Evolutionary conservation across 2,113 vertebrate species (phyloP).

Genomic region (Cebidichthys violaceus): DNA sequence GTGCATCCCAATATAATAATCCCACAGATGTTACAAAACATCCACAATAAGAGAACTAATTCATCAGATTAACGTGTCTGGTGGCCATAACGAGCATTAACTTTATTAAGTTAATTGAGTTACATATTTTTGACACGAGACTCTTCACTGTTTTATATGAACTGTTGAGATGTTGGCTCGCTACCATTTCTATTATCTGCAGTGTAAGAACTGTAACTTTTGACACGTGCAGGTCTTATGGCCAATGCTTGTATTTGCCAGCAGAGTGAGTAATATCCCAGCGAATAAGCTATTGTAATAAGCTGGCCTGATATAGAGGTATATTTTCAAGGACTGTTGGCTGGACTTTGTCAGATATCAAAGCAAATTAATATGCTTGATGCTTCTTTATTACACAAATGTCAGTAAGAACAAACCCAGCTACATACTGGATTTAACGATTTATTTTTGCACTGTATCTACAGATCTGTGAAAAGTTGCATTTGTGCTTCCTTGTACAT

Average conservation of each 20-base stretch:
- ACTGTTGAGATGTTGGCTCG: conserved; percentile 17
- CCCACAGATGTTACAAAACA: conserved; percentile 27
- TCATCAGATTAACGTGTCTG: conserved; percentile 1
- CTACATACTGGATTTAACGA: conserved; percentile 57
- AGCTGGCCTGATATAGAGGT: conserved; percentile 61
- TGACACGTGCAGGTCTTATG: conserved; percentile 41
- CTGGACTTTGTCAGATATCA: conserved; percentile 43
- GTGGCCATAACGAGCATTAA: neutral
- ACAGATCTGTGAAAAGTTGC: conserved; percentile 75
- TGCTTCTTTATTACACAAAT: conserved; percentile 63
- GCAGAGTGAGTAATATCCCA: conserved; percentile 70
- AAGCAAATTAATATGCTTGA: conserved; percentile 54
- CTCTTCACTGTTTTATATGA: conserved; percentile 1
- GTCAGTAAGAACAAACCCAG: conserved; percentile 53
- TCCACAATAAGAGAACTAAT: conserved; percentile 15
- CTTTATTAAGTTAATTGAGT: conserved; percentile 14
- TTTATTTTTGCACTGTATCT: conserved; percentile 74
- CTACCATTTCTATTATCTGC: conserved; percentile 30
- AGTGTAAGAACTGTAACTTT: conserved; percentile 22
- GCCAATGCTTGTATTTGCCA: conserved; percentile 46
- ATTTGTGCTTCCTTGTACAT: conserved; percentile 46
- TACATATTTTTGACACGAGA: conserved; percentile 3
- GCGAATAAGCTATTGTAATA: conserved; percentile 78
- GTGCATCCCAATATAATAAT: conserved; percentile 15
- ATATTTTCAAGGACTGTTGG: conserved; percentile 67